Percentiles rank a stretch among this genome's conserved stretches.
phyloP scores from a whole-genome alignment of 92 coral and sea anemone genomes.

The Palythoa grandis region DNA sequence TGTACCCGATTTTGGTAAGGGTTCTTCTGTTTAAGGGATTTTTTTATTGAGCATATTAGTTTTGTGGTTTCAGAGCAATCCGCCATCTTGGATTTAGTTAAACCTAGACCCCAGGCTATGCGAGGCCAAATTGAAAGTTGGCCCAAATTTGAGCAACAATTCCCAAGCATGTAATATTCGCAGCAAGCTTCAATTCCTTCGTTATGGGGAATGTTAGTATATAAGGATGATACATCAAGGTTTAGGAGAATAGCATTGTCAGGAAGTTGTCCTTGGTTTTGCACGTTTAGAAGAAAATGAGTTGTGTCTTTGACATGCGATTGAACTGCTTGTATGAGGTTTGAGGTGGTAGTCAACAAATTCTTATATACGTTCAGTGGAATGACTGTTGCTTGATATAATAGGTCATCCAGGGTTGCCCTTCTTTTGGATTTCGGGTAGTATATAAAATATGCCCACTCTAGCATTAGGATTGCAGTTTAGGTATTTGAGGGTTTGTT shows the following conservation, averaged over 20 bases:
- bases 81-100: slow-evolving; percentile 50
- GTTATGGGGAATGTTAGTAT: slow-evolving; percentile 7
- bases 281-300: neutral
- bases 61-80: neutral
- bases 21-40: neutral
- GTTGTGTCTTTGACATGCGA: slow-evolving; percentile 9
- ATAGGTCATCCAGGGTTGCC: neutral
- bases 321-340: slow-evolving; percentile 2
- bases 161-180: neutral
- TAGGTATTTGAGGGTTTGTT: neutral
- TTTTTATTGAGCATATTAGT: neutral
- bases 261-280: slow-evolving; percentile 7
- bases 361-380: slow-evolving; percentile 4
- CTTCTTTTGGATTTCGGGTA: neutral
- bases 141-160: slow-evolving; percentile 47
- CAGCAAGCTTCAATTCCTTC: no score
- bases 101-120: slow-evolving; percentile 30
- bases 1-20: no score
- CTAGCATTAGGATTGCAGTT: neutral
- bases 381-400: neutral
- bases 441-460: neutral
- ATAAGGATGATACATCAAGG: neutral
- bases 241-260: neutral
- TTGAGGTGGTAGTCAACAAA: neutral
- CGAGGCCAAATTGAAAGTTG: slow-evolving; percentile 49